Conservation (phyloP, 1,140 invertebrate species). For the Homarus americanus region DNA sequence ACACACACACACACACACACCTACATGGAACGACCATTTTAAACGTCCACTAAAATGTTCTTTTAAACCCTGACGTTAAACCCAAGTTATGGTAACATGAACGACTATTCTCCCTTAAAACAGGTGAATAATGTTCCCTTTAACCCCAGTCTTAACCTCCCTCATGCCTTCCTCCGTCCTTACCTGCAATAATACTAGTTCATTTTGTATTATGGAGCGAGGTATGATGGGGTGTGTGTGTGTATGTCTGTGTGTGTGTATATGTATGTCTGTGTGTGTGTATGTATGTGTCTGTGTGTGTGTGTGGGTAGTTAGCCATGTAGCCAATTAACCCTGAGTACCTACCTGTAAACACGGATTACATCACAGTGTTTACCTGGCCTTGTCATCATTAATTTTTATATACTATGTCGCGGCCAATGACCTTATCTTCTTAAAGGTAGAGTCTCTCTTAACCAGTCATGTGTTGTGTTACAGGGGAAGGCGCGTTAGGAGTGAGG, state of each 20-base stretch:
- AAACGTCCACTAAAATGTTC: too few relatives aligned
- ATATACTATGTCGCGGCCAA: background rate
- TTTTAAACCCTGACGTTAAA: too few relatives aligned
- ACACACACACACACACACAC: too few relatives aligned
- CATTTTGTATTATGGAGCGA: too few relatives aligned
- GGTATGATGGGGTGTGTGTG: background rate
- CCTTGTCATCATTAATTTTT: background rate
- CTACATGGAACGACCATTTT: background rate
- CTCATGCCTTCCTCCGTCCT: background rate
- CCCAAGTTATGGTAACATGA: too few relatives aligned
- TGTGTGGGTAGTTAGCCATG: background rate
- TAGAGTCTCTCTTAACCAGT: background rate
- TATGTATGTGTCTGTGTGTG: background rate
- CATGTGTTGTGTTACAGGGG: slow-evolving; percentile 82
- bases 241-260: background rate
- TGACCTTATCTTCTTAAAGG: background rate
- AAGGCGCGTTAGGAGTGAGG: slow-evolving; percentile 84
- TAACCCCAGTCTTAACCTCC: too few relatives aligned
- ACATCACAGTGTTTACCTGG: background rate
- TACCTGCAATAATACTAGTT: background rate
- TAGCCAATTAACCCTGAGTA: background rate
- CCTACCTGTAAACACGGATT: background rate
- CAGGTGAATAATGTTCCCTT: too few relatives aligned
- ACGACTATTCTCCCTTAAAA: too few relatives aligned
- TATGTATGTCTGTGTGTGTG: background rate